These are phyloP conservation scores for Leucophenga montana DNA, from an alignment of 2,888 invertebrate species.

Conservation along the genomic window DNA sequence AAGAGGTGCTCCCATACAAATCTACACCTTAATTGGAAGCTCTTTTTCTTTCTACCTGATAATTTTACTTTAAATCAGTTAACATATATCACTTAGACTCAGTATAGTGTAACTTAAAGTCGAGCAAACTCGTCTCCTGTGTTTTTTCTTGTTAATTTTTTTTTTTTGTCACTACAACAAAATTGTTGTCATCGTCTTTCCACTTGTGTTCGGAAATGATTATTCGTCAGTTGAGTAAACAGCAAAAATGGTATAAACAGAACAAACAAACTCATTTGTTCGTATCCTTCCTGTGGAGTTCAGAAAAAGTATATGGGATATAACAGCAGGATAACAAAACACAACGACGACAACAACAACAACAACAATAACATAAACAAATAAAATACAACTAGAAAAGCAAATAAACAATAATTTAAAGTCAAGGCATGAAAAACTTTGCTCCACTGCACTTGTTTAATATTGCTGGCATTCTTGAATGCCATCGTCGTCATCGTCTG, in stretches of 20 bases:
- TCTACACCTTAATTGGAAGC: too few species aligned
- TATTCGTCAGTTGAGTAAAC: neutral
- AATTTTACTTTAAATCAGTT: too few species aligned
- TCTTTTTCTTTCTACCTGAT: too few species aligned
- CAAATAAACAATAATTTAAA: slow-evolving; percentile 11
- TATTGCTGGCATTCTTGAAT: neutral
- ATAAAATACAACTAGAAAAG: neutral
- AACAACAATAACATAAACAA: neutral
- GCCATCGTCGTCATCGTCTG: too few species aligned
- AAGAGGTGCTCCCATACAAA: too few species aligned
- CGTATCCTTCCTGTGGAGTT: neutral
- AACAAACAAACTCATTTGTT: slow-evolving; percentile 7
- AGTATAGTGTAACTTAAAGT: too few species aligned
- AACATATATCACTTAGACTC: too few species aligned
- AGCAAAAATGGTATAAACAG: neutral
- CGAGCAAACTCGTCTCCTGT: too few species aligned
- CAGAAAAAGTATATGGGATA: too few species aligned
- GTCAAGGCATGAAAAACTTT: slow-evolving; percentile 9
- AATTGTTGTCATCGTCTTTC: neutral
- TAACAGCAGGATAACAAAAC: too few species aligned
- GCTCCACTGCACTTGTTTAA: neutral
- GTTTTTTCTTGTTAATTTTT: too few species aligned
- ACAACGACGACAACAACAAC: neutral
- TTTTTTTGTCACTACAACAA: neutral
- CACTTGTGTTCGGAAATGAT: neutral